Evolutionary conservation across 2,113 vertebrate species (phyloP).

Genomic region (Neogale vison): DNA sequence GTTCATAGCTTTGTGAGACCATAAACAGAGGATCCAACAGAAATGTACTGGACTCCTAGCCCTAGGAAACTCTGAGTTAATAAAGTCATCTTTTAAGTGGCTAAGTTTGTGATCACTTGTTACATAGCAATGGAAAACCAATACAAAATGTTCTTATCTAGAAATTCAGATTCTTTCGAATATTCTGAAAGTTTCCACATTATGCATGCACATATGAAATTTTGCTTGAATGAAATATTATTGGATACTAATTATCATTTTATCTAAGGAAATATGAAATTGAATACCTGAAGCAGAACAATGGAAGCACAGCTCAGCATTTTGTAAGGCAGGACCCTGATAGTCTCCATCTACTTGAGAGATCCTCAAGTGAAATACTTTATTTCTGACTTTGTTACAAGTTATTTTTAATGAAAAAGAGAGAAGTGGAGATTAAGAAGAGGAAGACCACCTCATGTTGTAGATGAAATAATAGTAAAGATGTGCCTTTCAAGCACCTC

Average conservation of each 20-base stretch:
- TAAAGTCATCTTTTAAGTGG: neutral
- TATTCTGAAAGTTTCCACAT: neutral
- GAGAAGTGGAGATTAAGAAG: neutral
- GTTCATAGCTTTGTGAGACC: neutral
- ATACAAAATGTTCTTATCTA: neutral
- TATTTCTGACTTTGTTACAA: neutral
- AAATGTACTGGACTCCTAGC: neutral
- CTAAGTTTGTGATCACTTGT: constrained; percentile 6
- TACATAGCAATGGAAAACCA: neutral
- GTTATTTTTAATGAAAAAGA: neutral
- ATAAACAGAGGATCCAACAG: neutral
- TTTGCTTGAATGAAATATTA: neutral
- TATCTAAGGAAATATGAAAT: neutral
- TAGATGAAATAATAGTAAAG: neutral
- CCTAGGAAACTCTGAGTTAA: neutral
- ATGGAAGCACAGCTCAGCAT: neutral
- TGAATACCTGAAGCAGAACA: neutral
- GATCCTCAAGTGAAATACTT: neutral
- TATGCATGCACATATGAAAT: neutral
- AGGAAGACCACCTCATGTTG: neutral
- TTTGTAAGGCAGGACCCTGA: neutral
- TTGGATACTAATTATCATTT: neutral
- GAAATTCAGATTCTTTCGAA: neutral
- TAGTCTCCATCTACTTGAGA: neutral
- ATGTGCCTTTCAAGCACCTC: neutral